Evolutionary conservation across 23 tunicate species (phyloP).

Genomic region (Aplidium turbinatum): DNA sequence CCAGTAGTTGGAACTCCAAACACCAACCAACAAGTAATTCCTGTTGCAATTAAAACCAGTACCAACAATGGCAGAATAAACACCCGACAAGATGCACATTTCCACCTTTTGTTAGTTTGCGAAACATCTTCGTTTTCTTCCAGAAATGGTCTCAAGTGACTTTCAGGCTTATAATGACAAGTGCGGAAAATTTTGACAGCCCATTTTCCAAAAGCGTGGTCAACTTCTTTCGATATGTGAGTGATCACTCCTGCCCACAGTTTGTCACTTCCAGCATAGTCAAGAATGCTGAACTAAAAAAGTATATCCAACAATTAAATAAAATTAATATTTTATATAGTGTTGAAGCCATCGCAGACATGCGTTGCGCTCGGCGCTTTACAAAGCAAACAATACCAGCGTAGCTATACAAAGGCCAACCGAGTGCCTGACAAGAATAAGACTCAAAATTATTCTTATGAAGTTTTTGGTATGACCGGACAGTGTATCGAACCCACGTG

Average conservation of each 20-base stretch:
- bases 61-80: conserved; percentile 13
- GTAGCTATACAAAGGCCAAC: too few relatives aligned
- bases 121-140: not conserved
- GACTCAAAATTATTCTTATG: too few relatives aligned
- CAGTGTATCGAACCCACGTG: too few relatives aligned
- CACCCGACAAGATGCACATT: not conserved
- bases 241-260: conserved; percentile 65
- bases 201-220: conserved; percentile 44
- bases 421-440: too few relatives aligned
- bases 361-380: too few relatives aligned
- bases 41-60: conserved; percentile 3
- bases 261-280: conserved; percentile 59
- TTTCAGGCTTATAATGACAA: conserved; percentile 46
- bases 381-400: too few relatives aligned
- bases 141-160: conserved; percentile 25
- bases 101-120: not conserved
- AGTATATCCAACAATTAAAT: too few relatives aligned
- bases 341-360: too few relatives aligned
- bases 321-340: not conserved
- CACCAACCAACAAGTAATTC: not conserved
- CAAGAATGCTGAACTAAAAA: conserved; percentile 57
- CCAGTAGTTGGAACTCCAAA: conserved; percentile 31
- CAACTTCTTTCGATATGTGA: conserved; percentile 38
- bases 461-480: too few relatives aligned
- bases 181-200: conserved; percentile 48